Conservation (phyloP, 2,113 vertebrate species). For the Malurus elegans region DNA sequence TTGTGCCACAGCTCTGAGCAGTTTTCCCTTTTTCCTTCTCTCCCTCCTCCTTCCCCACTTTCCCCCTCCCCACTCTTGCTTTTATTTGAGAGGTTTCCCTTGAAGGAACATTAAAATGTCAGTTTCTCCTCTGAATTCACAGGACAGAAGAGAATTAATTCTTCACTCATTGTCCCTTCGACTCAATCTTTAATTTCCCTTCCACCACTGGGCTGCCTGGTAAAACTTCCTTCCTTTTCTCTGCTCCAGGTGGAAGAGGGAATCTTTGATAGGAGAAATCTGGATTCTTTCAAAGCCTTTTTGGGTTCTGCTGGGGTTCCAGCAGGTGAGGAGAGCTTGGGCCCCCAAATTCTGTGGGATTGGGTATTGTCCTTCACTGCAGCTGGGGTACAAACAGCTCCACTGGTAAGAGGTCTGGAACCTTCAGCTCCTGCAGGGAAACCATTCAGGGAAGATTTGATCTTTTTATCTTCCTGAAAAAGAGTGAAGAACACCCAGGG, state of each 20-base stretch:
- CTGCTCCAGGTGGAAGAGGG: background rate
- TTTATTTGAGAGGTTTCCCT: background rate
- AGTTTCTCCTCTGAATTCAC: background rate
- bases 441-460: rapidly evolving
- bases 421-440: background rate
- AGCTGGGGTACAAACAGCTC: rapidly evolving
- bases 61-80: background rate
- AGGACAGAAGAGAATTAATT: background rate
- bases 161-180: background rate
- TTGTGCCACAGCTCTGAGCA: background rate
- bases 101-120: background rate
- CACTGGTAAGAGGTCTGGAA: background rate
- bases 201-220: background rate
- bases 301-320: background rate
- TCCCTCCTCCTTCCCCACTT: background rate
- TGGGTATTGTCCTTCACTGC: background rate
- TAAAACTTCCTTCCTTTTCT: background rate
- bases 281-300: background rate
- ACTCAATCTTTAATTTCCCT: background rate
- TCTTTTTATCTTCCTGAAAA: background rate
- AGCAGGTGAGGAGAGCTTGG: background rate
- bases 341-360: rapidly evolving
- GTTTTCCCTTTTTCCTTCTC: background rate
- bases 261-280: background rate
- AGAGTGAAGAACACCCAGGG: background rate